Conservation (phyloP, 2,113 vertebrate species). For the Tachysurus vachellii region DNA sequence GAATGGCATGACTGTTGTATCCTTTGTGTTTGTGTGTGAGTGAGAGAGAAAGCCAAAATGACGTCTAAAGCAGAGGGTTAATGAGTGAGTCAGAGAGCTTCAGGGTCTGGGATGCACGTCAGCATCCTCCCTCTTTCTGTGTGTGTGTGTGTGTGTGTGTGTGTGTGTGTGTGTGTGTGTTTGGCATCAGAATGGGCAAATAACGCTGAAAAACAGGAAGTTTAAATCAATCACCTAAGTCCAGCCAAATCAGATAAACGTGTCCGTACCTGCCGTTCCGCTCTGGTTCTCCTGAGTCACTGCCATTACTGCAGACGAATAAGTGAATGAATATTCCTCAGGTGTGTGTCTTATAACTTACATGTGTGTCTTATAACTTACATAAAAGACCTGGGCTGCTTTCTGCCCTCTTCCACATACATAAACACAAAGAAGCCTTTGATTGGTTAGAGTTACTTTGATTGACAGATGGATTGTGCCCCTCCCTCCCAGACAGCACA, state of each 20-base stretch:
- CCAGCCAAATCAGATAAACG: background rate
- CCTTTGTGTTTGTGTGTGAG: constrained; percentile 12
- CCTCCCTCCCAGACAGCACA: no score
- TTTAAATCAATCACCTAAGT: background rate
- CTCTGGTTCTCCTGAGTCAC: background rate
- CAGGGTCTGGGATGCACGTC: constrained; percentile 33
- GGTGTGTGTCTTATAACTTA: no score
- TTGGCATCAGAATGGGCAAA: background rate
- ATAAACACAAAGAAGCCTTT: no score
- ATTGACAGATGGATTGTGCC: no score
- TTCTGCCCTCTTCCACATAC: no score
- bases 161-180: background rate
- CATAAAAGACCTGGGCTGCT: no score
- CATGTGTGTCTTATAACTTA: no score
- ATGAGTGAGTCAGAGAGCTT: constrained; percentile 37
- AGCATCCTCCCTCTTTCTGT: background rate
- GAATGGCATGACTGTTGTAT: background rate
- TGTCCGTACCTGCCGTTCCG: background rate
- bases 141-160: background rate
- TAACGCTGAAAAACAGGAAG: constrained; percentile 5
- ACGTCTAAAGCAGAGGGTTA: constrained; percentile 25
- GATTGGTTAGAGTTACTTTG: no score
- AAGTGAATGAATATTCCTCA: no score
- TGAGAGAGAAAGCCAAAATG: constrained; percentile 14
- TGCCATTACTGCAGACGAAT: no score